Evolutionary conservation across 2,113 vertebrate species (phyloP).

Genomic region (Vulpes ferrilata): DNA sequence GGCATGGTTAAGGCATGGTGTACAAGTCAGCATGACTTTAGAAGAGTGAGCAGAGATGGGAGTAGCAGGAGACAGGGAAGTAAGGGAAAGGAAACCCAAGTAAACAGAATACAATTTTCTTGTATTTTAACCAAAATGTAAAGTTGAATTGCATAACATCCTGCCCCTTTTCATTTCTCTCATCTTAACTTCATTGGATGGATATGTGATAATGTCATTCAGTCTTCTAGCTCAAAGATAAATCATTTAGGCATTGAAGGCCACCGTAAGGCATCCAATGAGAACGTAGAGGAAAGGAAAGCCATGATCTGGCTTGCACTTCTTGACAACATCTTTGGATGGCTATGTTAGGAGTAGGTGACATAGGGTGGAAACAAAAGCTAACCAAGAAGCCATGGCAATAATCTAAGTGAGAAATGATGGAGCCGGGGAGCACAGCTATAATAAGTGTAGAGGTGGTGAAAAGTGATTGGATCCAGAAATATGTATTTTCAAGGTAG

Average conservation of each 20-base stretch:
- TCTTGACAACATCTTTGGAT: neutral
- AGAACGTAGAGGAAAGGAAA: neutral
- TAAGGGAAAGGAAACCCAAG: neutral
- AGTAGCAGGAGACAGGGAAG: neutral
- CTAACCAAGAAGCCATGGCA: neutral
- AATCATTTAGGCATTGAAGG: neutral
- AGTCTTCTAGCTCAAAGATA: neutral
- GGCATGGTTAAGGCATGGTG: neutral
- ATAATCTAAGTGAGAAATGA: neutral
- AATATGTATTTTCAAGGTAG: neutral
- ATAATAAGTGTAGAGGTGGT: neutral
- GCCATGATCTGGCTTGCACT: neutral
- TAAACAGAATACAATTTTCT: neutral
- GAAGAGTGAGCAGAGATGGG: neutral
- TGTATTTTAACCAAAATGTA: slow-evolving; percentile 30
- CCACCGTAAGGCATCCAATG: neutral
- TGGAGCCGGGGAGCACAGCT: neutral
- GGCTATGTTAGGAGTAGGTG: neutral
- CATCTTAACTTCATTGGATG: neutral
- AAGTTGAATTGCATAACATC: neutral
- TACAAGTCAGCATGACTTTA: neutral
- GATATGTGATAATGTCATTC: neutral
- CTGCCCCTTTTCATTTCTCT: neutral
- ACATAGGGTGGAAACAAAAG: neutral
- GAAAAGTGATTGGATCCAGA: neutral